Evolutionary conservation across 2,888 invertebrate species (phyloP).

Genomic region (Artemia sp.): DNA sequence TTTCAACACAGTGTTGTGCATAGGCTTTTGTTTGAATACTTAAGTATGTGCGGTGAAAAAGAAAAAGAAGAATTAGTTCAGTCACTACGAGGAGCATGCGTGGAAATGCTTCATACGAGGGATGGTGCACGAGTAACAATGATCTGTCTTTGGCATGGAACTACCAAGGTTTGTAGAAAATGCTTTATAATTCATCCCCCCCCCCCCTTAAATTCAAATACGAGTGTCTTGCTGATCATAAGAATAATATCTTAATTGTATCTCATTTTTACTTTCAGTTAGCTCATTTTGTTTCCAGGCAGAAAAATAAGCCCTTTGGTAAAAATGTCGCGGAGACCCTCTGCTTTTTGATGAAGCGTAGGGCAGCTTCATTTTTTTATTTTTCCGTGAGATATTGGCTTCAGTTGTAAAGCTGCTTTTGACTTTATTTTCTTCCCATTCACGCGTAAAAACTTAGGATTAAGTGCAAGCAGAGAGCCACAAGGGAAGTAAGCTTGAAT

Average conservation of each 20-base stretch:
- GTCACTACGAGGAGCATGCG: conserved; percentile 47
- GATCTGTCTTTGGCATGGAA: conserved; percentile 69
- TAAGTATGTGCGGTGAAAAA: conserved; percentile 50
- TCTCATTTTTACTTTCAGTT: background rate
- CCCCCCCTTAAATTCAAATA: background rate
- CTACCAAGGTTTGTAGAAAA: conserved; percentile 33
- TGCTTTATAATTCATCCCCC: conserved; percentile 22
- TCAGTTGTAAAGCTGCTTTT: too few relatives aligned
- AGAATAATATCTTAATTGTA: background rate
- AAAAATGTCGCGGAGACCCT: too few relatives aligned
- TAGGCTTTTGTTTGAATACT: conserved; percentile 59
- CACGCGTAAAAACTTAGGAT: too few relatives aligned
- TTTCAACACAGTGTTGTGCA: conserved; percentile 48
- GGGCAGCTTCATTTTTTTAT: too few relatives aligned
- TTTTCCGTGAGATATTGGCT: too few relatives aligned
- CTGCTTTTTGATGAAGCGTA: too few relatives aligned
- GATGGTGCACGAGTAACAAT: conserved; percentile 65
- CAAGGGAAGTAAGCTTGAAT: too few relatives aligned
- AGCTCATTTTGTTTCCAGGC: background rate
- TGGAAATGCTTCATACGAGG: conserved; percentile 52
- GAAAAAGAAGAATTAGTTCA: conserved; percentile 58
- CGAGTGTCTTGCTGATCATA: background rate
- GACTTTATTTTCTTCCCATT: too few relatives aligned
- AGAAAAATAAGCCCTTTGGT: background rate
- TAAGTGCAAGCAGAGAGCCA: too few relatives aligned